phyloP scores from a whole-genome alignment of 30 jellyfish, hydroid and myxozoan species.

The Catostylus mosaicus region DNA sequence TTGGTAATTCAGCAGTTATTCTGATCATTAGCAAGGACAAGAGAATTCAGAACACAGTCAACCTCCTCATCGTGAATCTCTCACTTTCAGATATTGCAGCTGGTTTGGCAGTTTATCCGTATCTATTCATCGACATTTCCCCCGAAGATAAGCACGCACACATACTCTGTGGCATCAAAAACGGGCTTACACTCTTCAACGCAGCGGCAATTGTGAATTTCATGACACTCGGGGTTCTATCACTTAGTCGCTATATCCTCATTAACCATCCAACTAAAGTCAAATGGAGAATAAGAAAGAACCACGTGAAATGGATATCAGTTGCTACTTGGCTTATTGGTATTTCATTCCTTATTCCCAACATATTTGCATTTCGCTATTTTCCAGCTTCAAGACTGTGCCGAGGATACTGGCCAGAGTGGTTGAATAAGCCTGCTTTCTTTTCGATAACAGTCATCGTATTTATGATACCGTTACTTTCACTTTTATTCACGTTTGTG shows the following conservation, averaged over 20 bases:
- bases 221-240: slow-evolving; percentile 72
- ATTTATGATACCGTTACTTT: slow-evolving; percentile 58
- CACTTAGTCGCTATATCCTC: slow-evolving; percentile 71
- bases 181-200: slow-evolving; percentile 72
- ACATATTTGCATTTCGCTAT: slow-evolving; percentile 66
- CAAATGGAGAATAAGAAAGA: slow-evolving; percentile 62
- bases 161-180: slow-evolving; percentile 79
- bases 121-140: slow-evolving; percentile 55
- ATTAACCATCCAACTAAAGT: slow-evolving; percentile 80
- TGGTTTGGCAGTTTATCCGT: slow-evolving; percentile 74
- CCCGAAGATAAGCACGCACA: slow-evolving; percentile 58
- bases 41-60: slow-evolving; percentile 68
- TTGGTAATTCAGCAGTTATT: slow-evolving; percentile 65
- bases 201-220: slow-evolving; percentile 79
- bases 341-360: slow-evolving; percentile 66
- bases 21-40: slow-evolving; percentile 58
- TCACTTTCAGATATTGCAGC: slow-evolving; percentile 80
- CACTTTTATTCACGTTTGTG: slow-evolving; percentile 75
- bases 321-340: slow-evolving; percentile 65
- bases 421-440: slow-evolving; percentile 53
- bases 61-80: slow-evolving; percentile 69
- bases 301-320: slow-evolving; percentile 51
- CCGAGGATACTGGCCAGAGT: slow-evolving; percentile 81
- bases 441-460: slow-evolving; percentile 68
- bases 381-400: slow-evolving; percentile 62